Evolutionary conservation across 2,888 invertebrate species (phyloP).

Genomic region (Lacanobia wlatinum): DNA sequence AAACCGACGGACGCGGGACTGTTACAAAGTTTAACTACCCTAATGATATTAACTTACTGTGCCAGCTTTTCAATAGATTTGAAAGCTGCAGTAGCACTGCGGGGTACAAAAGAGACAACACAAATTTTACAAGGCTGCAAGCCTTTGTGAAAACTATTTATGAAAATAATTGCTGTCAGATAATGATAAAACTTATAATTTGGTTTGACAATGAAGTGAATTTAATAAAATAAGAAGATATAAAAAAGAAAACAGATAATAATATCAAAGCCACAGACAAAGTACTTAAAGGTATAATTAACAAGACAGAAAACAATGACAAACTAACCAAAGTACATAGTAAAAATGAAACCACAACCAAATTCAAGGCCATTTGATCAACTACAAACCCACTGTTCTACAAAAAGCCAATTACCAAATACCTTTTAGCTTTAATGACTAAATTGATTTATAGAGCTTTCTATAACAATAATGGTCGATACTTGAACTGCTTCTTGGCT

Average conservation of each 20-base stretch:
- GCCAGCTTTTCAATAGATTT: slow-evolving; percentile 25
- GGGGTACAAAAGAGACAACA: background rate
- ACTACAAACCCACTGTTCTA: slow-evolving; percentile 44
- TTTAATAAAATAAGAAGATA: too few species aligned
- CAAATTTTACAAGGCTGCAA: background rate
- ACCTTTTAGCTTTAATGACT: slow-evolving; percentile 47
- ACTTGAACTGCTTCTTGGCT: background rate
- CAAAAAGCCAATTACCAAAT: slow-evolving; percentile 50
- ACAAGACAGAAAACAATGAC: background rate
- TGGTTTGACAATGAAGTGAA: background rate
- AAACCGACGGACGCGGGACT: background rate
- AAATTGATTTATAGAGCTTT: slow-evolving; percentile 58
- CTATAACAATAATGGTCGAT: slow-evolving; percentile 38
- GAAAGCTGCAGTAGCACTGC: slow-evolving; percentile 18
- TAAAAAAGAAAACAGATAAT: background rate
- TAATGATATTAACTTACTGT: slow-evolving; percentile 27
- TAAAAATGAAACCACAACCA: background rate
- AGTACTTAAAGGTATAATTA: background rate
- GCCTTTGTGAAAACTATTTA: background rate
- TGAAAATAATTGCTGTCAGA: too few species aligned
- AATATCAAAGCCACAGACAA: background rate
- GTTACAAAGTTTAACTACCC: slow-evolving; percentile 1
- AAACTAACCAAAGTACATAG: background rate
- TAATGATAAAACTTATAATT: background rate
- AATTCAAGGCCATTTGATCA: slow-evolving; percentile 24